Percentiles rank a stretch among this genome's conserved stretches.
These are phyloP conservation scores for Acanthosoma haemorrhoidale DNA, from an alignment of 2,888 invertebrate species.

Conservation along the genomic window DNA sequence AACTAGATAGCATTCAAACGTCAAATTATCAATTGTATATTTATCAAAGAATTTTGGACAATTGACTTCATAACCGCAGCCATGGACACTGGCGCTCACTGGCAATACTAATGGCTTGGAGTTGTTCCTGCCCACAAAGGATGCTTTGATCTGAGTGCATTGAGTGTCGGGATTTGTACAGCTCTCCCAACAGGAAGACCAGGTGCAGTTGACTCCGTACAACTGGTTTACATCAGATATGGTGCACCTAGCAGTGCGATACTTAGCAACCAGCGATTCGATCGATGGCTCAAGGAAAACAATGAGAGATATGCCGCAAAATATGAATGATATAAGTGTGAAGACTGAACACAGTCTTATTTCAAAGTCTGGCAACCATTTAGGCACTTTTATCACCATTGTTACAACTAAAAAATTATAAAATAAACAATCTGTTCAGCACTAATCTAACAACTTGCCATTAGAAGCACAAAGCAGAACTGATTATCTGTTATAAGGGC, in stretches of 20 bases:
- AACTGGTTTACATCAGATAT: background rate
- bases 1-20: constrained; percentile 4
- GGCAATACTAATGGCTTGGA: background rate
- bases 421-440: background rate
- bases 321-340: background rate
- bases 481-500: background rate
- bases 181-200: constrained; percentile 45
- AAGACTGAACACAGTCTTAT: constrained; percentile 17
- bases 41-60: constrained; percentile 9
- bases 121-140: background rate
- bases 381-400: background rate
- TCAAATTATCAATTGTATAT: background rate
- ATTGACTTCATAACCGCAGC: constrained; percentile 20
- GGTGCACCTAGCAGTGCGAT: background rate
- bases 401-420: background rate
- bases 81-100: constrained; percentile 10
- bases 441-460: background rate
- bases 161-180: constrained; percentile 41
- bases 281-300: constrained; percentile 16
- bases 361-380: constrained; percentile 18
- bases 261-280: background rate
- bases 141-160: constrained; percentile 8
- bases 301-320: constrained; percentile 1
- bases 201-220: constrained; percentile 43
- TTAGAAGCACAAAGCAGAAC: background rate